phyloP scores from a whole-genome alignment of 2,113 vertebrate species.

The Camelus bactrianus region DNA sequence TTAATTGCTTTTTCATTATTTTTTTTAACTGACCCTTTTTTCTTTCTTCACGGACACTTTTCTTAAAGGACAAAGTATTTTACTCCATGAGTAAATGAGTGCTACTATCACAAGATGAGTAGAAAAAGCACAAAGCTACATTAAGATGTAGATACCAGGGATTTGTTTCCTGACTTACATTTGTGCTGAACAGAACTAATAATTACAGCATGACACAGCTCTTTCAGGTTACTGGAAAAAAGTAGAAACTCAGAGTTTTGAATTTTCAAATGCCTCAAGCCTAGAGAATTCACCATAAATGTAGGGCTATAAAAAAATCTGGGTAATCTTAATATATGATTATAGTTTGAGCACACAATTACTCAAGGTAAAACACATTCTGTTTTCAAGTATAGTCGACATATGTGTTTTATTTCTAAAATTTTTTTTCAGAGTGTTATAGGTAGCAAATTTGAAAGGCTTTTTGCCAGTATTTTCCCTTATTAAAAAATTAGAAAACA shows the following conservation, averaged over 20 bases:
- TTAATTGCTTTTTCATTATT: background rate
- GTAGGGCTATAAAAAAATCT: background rate
- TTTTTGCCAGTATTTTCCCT: constrained; percentile 25
- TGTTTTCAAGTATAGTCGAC: background rate
- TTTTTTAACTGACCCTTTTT: background rate
- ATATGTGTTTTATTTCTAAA: constrained; percentile 12
- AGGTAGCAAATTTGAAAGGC: background rate
- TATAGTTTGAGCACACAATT: background rate
- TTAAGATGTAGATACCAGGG: background rate
- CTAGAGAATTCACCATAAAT: background rate
- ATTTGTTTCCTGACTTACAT: background rate
- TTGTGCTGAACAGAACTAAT: background rate
- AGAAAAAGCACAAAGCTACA: constrained; percentile 5
- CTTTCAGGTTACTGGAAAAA: background rate
- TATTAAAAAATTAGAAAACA: constrained; percentile 1
- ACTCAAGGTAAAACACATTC: background rate
- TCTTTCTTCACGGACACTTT: background rate
- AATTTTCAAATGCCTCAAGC: background rate
- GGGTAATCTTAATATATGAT: background rate
- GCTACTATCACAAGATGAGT: background rate
- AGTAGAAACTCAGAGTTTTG: background rate
- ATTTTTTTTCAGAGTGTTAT: background rate
- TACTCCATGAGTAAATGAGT: background rate
- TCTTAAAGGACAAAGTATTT: background rate
- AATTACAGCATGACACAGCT: background rate